Conservation (phyloP, 2,888 invertebrate species). For the Oegoconia quadripuncta region DNA sequence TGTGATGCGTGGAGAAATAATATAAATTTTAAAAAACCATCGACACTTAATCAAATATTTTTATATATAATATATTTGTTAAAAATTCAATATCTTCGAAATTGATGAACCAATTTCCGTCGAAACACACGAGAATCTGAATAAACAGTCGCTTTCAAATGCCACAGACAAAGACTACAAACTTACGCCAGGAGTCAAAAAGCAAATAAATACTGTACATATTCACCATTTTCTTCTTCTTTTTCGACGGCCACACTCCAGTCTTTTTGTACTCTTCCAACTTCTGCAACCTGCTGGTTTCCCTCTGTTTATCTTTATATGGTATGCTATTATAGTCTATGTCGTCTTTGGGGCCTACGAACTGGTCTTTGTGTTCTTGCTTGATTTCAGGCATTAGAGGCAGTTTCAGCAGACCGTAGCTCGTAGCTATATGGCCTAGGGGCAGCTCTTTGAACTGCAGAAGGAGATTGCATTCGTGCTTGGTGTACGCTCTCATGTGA, state of each 20-base stretch:
- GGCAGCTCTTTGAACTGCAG: slow-evolving; percentile 93
- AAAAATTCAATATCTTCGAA: too few relatives aligned
- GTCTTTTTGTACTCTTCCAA: slow-evolving; percentile 84
- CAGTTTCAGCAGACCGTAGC: slow-evolving; percentile 93
- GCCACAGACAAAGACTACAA: too few relatives aligned
- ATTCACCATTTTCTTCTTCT: slow-evolving; percentile 73
- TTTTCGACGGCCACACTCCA: slow-evolving; percentile 85
- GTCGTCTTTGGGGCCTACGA: slow-evolving; percentile 65
- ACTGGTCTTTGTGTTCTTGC: slow-evolving; percentile 74
- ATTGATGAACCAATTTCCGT: too few relatives aligned
- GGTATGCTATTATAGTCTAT: slow-evolving; percentile 87
- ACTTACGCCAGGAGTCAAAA: too few relatives aligned
- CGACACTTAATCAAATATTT: too few relatives aligned
- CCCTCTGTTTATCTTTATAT: slow-evolving; percentile 89
- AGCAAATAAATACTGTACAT: too few relatives aligned
- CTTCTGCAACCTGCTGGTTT: slow-evolving; percentile 85
- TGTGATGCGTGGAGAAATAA: too few relatives aligned
- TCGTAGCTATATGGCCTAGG: slow-evolving; percentile 86
- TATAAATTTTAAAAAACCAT: too few relatives aligned
- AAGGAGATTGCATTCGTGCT: slow-evolving; percentile 96
- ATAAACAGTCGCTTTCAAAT: too few relatives aligned
- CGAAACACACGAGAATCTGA: not conserved
- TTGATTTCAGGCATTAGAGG: slow-evolving; percentile 98
- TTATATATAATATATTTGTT: too few relatives aligned
- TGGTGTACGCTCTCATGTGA: slow-evolving; percentile 94